Evolutionary conservation across 2,797 vertebrate species (phyloP).

Genomic region (Amniataba percoides): DNA sequence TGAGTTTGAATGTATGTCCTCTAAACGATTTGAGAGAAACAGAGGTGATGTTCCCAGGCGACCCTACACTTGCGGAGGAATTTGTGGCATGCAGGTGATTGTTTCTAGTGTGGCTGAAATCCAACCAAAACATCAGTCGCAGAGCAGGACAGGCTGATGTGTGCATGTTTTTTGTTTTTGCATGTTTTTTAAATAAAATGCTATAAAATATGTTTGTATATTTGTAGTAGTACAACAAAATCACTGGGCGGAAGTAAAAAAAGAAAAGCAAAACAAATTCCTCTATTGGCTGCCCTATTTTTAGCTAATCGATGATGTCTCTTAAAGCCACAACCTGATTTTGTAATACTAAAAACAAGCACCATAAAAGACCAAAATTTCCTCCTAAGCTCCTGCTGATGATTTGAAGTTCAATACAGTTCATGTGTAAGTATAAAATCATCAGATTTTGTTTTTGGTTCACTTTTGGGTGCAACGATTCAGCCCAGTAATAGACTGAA

Average conservation of each 20-base stretch:
- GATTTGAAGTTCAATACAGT: background rate
- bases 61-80: slow-evolving; percentile 14
- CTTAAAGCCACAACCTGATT: background rate
- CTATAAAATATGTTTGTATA: background rate
- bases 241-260: background rate
- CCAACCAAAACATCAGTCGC: background rate
- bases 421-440: background rate
- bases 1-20: background rate
- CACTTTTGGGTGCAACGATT: background rate
- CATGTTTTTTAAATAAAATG: background rate
- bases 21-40: background rate
- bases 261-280: no score
- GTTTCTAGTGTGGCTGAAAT: slow-evolving; percentile 8
- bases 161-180: background rate
- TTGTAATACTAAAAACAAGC: background rate
- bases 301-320: background rate
- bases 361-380: background rate
- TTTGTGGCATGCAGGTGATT: slow-evolving; percentile 47
- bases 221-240: background rate
- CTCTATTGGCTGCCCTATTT: background rate
- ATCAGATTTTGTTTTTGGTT: background rate
- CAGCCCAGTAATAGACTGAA: background rate
- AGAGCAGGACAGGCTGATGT: background rate
- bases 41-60: background rate
- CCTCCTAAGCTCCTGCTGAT: background rate